Conservation (phyloP, 1,140 invertebrate species). For the Drosophila murphyi region DNA sequence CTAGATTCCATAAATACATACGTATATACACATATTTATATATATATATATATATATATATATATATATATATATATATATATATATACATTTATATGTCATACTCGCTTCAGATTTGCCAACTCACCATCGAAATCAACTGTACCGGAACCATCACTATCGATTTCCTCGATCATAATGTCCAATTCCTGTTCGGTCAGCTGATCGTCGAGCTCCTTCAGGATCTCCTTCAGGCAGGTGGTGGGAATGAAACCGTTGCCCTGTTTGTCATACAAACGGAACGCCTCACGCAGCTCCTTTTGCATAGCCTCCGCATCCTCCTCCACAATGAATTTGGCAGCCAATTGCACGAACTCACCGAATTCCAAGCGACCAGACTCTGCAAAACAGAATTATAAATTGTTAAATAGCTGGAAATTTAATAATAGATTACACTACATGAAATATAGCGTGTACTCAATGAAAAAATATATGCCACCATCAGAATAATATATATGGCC, state of each 20-base stretch:
- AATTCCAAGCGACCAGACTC: constrained; percentile 97
- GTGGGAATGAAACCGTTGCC: constrained; percentile 98
- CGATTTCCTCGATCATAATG: constrained; percentile 98
- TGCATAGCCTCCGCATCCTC: constrained; percentile 97
- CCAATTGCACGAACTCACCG: constrained; percentile 96
- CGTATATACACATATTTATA: neutral
- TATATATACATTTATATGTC: neutral
- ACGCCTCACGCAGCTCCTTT: constrained; percentile 96
- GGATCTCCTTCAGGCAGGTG: constrained; percentile 95
- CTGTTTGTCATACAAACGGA: constrained; percentile 95
- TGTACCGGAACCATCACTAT: constrained; percentile 94
- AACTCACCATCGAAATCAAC: constrained; percentile 88
- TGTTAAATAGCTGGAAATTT: constrained; percentile 30
- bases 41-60: neutral
- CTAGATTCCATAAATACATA: constrained; percentile 42
- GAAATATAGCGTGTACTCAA: constrained; percentile 28
- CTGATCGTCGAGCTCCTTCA: constrained; percentile 96
- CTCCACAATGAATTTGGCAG: constrained; percentile 97
- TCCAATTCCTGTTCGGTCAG: constrained; percentile 96
- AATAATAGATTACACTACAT: neutral
- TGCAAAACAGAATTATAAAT: constrained; percentile 79
- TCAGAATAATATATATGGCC: constrained; percentile 9
- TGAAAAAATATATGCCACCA: constrained; percentile 56
- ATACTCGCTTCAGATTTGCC: neutral
- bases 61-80: neutral